Base-by-base conservation (phyloP, 2,888 invertebrate species). In the Chesias legatella region DNA sequence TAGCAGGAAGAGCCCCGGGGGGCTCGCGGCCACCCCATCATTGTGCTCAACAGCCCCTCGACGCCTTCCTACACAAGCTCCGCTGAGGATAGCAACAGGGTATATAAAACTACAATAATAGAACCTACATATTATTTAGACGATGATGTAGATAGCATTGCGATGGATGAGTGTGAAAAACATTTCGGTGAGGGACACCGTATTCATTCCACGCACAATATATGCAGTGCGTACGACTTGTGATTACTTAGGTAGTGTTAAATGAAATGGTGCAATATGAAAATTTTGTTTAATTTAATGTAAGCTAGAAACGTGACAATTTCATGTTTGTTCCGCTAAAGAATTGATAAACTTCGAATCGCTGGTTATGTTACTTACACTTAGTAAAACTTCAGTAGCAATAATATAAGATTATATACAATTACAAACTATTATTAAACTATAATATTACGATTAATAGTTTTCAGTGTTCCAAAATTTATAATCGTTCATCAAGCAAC, bases 21-120 rank as follows among this genome's bases (percentile, higher is more conserved):
- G 52, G 39, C 44, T 20, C 37, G 38, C 33, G 55, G 33, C 36
- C 72, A 58, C 60, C 81, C 86, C 31, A 55, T 78, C 38, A 86
- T 88, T 51, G 75, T 86, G 52, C 82, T 88, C 38, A 69, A 82
- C 59, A 80, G 81, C 62, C 86, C 88, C 65, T 88, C 88, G 43
- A 81, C 84, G 8, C 78, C 84, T 20, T 76, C 82, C 51, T 67
- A 66, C 51, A 62, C 63, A 4, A 60, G 63, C 46, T 77, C 78
- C 48, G 66, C 68, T 22, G 77, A 70, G 65, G 79, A 77, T 53
- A 73, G 73, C 62, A 74, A 85, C 84, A 85, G 86, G 85, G 85
- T 85, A 81, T 76, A 76, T 73, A 76, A 73, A 59, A 70, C 74
- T 69, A 76, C 73, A 66, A 73, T 76, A 68, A 73, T 76, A 73